These are phyloP conservation scores for Mus spicilegus DNA, from an alignment of 2,113 vertebrate genomes.

Conservation along the genomic window DNA sequence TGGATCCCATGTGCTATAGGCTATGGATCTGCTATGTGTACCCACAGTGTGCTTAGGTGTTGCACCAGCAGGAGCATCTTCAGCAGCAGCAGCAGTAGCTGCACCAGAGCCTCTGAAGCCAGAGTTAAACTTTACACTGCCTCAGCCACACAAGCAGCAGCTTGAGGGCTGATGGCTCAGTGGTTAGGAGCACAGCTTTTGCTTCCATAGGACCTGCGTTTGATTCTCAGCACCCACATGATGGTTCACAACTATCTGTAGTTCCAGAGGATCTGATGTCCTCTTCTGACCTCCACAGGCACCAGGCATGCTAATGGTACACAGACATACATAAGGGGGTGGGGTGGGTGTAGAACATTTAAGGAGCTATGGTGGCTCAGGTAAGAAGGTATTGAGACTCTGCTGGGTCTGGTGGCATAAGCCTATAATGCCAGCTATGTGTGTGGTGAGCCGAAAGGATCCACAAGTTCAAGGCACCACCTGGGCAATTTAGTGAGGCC, in stretches of 20 bases:
- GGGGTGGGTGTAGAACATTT: no score
- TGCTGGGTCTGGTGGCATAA: not conserved
- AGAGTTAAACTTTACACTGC: not conserved
- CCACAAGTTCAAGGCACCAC: not conserved
- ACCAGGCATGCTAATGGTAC: not conserved
- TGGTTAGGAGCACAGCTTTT: not conserved
- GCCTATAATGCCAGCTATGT: not conserved
- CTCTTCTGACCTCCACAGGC: not conserved
- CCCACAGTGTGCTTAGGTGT: not conserved
- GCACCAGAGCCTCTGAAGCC: not conserved
- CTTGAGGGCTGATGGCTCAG: not conserved
- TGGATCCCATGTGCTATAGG: not conserved
- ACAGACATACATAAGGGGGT: not conserved
- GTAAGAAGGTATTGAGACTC: not conserved
- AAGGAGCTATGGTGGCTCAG: not conserved
- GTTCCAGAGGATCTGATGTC: not conserved
- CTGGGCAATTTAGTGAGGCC: not conserved
- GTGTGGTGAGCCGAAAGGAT: not conserved
- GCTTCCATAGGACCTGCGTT: not conserved
- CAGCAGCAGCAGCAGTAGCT: not conserved
- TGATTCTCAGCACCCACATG: not conserved
- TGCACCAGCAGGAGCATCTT: no score
- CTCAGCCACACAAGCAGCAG: not conserved
- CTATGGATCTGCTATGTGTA: no score
- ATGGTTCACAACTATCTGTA: not conserved